Percentiles rank a stretch among this genome's conserved stretches.
These are phyloP conservation scores for Metridium senile DNA, from an alignment of 92 coral and sea anemone genomes.

Conservation along the genomic window DNA sequence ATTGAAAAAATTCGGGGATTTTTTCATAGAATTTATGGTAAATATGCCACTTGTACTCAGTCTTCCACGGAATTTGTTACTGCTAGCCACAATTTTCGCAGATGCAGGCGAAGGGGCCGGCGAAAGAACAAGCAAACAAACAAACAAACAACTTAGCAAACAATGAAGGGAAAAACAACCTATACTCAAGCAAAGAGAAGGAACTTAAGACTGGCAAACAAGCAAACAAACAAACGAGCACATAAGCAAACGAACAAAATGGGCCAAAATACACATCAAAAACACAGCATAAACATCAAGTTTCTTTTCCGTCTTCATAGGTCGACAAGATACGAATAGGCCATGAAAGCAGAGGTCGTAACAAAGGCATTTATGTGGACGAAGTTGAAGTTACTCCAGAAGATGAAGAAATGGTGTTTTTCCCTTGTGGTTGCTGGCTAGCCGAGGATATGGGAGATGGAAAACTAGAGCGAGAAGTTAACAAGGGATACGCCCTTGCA, in stretches of 20 bases:
- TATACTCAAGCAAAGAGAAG: no score
- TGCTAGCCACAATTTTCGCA: neutral
- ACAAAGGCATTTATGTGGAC: conserved; percentile 88
- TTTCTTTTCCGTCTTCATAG: conserved; percentile 35
- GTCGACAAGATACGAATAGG: conserved; percentile 90
- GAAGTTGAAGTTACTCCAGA: conserved; percentile 91
- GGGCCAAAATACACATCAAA: neutral
- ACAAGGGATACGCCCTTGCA: conserved; percentile 54
- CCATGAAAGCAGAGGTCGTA: conserved; percentile 75
- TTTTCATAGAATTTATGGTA: no score
- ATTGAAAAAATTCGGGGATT: no score
- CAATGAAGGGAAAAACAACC: no score
- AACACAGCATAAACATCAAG: no score
- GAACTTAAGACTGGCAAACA: no score
- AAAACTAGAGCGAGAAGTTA: conserved; percentile 63
- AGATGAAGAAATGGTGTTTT: conserved; percentile 71
- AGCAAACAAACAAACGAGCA: neutral
- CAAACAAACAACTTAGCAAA: neutral
- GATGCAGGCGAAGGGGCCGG: neutral
- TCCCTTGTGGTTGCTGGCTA: conserved; percentile 86
- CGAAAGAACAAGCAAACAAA: neutral
- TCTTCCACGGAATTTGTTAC: neutral
- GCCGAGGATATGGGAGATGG: conserved; percentile 77
- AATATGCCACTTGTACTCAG: neutral
- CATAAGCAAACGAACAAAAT: neutral